Evolutionary conservation across 2,113 vertebrate genomes (phyloP).

Genomic region (Mormoops blainvillei): DNA sequence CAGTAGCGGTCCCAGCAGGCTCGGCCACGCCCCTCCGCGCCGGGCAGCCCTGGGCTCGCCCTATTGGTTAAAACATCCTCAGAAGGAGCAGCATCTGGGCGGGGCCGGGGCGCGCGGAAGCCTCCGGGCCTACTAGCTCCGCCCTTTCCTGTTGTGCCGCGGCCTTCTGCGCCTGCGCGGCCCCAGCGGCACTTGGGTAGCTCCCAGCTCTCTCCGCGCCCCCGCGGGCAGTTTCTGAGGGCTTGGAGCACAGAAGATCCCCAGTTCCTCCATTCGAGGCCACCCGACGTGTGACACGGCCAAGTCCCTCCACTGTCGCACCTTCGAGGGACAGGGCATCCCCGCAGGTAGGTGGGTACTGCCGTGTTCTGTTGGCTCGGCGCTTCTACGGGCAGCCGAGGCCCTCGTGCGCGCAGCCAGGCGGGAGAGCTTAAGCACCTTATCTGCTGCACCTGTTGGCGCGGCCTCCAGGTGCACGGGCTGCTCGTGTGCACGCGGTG

Average conservation of each 20-base stretch:
- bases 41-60: no score
- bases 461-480: neutral
- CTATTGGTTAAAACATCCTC: neutral
- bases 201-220: neutral
- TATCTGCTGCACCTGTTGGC: neutral
- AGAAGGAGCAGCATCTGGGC: neutral
- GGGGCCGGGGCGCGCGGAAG: rapidly evolving
- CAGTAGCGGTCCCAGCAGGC: neutral
- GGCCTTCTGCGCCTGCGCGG: neutral
- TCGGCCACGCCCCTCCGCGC: neutral
- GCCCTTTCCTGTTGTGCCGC: neutral
- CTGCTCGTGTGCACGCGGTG: neutral
- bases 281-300: neutral
- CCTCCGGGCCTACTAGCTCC: neutral
- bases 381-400: neutral
- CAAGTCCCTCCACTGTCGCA: neutral
- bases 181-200: neutral
- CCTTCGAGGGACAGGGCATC: neutral
- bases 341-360: neutral
- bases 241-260: no score
- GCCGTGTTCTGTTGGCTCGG: neutral
- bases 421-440: neutral
- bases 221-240: no score
- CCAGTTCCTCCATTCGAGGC: rapidly evolving
- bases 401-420: neutral